A percentile compares a stretch with the other conserved stretches of the same genome.
Evolutionary conservation across 2,888 invertebrate genomes (phyloP).

Genomic region (Cheilosia vulpina): DNA sequence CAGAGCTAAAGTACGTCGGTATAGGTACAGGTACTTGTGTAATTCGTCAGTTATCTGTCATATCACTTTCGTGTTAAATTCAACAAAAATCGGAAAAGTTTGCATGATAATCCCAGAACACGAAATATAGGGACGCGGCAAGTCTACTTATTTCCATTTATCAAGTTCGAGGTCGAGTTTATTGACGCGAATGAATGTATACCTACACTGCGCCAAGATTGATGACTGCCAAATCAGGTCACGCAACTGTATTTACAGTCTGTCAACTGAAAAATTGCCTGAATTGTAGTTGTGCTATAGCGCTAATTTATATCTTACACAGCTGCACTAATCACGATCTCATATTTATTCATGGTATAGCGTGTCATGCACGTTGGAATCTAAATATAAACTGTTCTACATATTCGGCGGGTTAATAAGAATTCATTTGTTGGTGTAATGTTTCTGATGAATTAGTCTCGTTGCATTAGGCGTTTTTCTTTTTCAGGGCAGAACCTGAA

Average conservation of each 20-base stretch:
- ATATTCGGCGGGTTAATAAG: neutral
- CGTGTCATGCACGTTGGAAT: conserved; percentile 16
- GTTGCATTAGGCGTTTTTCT: too few species aligned
- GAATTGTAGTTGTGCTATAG: neutral
- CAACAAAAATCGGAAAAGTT: neutral
- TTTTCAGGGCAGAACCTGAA: too few species aligned
- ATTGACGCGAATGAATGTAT: neutral
- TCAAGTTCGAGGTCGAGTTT: conserved; percentile 57
- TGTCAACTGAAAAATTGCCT: conserved; percentile 14
- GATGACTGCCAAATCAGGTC: conserved; percentile 11
- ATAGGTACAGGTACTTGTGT: neutral
- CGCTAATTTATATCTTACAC: neutral
- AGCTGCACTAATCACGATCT: neutral
- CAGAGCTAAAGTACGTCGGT: neutral
- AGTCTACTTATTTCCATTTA: conserved; percentile 26
- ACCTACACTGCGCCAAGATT: neutral
- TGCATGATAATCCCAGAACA: conserved; percentile 10
- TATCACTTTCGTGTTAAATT: conserved; percentile 6
- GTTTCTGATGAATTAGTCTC: neutral
- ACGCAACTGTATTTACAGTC: conserved; percentile 21
- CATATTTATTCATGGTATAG: conserved; percentile 11
- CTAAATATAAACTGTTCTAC: conserved; percentile 21
- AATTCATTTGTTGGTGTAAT: neutral
- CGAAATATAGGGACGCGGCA: neutral
- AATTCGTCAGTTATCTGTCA: neutral